Evolutionary conservation across 2,797 vertebrate genomes (phyloP), one percentile per base, ranked within the genome.

Genomic region (Sciaenops ocellatus): DNA sequence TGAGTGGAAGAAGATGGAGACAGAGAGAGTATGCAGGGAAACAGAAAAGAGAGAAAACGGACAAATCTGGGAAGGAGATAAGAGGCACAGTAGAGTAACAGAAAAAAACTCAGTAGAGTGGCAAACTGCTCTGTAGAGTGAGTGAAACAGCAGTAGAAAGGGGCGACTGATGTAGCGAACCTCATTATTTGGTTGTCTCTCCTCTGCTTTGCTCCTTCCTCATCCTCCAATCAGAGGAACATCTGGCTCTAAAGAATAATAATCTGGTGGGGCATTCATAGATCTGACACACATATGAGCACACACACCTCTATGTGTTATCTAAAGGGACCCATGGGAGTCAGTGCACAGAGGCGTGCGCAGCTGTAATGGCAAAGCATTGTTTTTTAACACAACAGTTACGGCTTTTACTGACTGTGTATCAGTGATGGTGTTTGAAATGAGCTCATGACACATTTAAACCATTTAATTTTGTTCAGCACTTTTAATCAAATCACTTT

Each of bases 231-330:
- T 92, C 90, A 89, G 77, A 83, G 77, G 82, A 91, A 94, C 94
- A 95, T 94, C 93, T 95, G 93, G 85, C 80, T 87, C 51, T 63
- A 76, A 90, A 93, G 89, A 90, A 87, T 80, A 91, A 92, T 89
- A 92, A 92, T 87, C 80, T 78, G 83, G 87, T 85, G 87, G 78
- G 74, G 85, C 78, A 76, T 85, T 83, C 75, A 77, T 84, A 80
- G 72, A 91, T 93, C 83, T 88, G 79, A 90, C 82, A 79, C 84
- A 77, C 75, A 82, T 52, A 67, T 52, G 54, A 64, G 38, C 73
- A 46, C 77, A 81, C 66, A 72, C 78, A 77, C 77, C 76, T 70
- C 78, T 68, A 57, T 28, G 71, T 87, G 79, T 83, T 67, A 73
- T 74, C 72, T 78, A 83, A 78, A 69, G 61, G 47, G 62, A 67